Conservation (phyloP, 2,888 invertebrate genomes). For the Tethea ocularis region DNA sequence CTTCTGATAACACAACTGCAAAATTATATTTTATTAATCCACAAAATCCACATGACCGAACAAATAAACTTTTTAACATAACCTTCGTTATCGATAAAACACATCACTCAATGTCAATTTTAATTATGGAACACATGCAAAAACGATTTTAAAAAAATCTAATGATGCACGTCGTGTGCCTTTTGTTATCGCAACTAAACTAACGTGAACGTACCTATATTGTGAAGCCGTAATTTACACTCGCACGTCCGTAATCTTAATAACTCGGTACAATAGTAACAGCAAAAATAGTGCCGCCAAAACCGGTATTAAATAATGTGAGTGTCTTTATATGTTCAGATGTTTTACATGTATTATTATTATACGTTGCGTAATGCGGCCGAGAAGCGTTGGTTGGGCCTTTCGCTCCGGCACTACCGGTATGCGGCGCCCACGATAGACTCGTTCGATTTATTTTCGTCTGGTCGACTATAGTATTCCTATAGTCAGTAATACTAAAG, state of each 20-base stretch:
- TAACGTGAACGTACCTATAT: conserved; percentile 56
- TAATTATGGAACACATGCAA: conserved; percentile 24
- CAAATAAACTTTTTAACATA: not conserved
- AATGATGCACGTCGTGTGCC: conserved; percentile 58
- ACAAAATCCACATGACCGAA: conserved; percentile 14
- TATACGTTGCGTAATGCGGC: conserved; percentile 52
- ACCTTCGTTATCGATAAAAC: conserved; percentile 11
- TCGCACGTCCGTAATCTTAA: conserved; percentile 58
- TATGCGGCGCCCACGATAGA: conserved; percentile 49
- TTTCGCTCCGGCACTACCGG: conserved; percentile 63
- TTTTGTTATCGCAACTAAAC: conserved; percentile 68
- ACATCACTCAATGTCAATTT: conserved; percentile 28
- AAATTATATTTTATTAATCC: not conserved
- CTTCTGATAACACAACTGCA: conserved; percentile 28
- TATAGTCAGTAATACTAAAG: conserved; percentile 17
- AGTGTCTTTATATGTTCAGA: conserved; percentile 44
- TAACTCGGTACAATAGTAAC: conserved; percentile 55
- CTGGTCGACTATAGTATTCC: conserved; percentile 36
- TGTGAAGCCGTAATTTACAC: conserved; percentile 50
- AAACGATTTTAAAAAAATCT: conserved; percentile 31
- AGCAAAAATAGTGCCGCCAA: conserved; percentile 61
- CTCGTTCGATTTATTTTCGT: conserved; percentile 68
- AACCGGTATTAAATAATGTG: conserved; percentile 58
- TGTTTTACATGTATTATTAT: conserved; percentile 47
- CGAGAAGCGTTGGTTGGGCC: conserved; percentile 46